Evolutionary conservation across 2,113 vertebrate species (phyloP), one percentile per base, ranked within the genome.

Genomic region (Gorsachius goisagi): DNA sequence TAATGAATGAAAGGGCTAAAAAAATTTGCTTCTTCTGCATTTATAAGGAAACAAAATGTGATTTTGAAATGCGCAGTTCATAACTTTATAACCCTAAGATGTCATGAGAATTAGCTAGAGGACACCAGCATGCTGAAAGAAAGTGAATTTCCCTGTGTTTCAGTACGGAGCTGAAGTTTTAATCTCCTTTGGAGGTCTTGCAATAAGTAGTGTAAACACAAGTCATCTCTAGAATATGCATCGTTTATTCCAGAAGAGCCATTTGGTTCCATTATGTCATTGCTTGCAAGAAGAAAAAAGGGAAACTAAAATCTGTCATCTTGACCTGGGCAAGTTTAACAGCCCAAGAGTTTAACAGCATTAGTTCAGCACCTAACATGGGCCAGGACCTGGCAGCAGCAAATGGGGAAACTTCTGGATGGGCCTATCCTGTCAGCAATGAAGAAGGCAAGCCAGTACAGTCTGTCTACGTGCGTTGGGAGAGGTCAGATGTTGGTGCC

Each of bases 261-360:
- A 91, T 93, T 96, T 96, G 86, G 93, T 94, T 97, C 95, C 95
- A 95, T 97, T 97, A 91, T 91, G 90, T 97, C 95, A 97, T 67
- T 93, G 81, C 89, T 85, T 88, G 75, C 86, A 94, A 92, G 80
- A 71, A 92, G 78, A 88, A 96, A 82, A 82, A 88, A 88, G 52
- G 53, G 80, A 91, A 93, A 91, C 86, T 91, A 71, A 92, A 88
- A 92, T 93, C 66, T 93, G 26, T 88, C 90, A 88, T 85, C 72
- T 92, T 96, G 94, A 91, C 87, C 89, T 35, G 60, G 35, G 81
- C 66, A 76, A 93, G 53, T 93, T 96, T 95, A 93, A 94, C 44
- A 89, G 74, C 77, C 41, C 53, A 52, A 33, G 52, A 82, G 77
- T 75, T 88, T 56, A 88, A 56, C 27, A 85, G 60, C 69, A 72